These are phyloP conservation scores for Montipora efflorescens DNA, from an alignment of 64 coral and sea anemone genomes.

Conservation along the genomic window DNA sequence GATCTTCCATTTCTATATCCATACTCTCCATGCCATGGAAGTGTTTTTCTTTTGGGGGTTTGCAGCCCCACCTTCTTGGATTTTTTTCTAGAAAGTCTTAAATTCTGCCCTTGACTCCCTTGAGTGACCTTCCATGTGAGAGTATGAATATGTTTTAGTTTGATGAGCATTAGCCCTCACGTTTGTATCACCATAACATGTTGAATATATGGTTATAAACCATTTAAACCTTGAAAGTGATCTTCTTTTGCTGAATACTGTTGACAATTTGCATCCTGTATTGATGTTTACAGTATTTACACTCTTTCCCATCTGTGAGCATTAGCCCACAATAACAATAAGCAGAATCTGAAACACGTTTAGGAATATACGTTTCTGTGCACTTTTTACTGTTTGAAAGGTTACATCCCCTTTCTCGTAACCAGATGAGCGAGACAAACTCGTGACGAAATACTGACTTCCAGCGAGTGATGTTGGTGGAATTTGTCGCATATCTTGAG, in stretches of 20 bases:
- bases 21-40: no score
- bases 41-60: no score
- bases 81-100: no score
- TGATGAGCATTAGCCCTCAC: neutral
- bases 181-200: slow-evolving; percentile 4
- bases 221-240: neutral
- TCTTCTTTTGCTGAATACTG: slow-evolving; percentile 9
- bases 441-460: slow-evolving; percentile 78
- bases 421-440: slow-evolving; percentile 65
- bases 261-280: slow-evolving; percentile 20
- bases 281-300: slow-evolving; percentile 37
- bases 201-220: neutral
- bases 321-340: slow-evolving; percentile 63
- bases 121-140: no score
- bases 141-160: no score
- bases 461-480: slow-evolving; percentile 60
- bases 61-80: no score
- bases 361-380: slow-evolving; percentile 44
- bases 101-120: no score
- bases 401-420: slow-evolving; percentile 72
- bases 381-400: slow-evolving; percentile 12
- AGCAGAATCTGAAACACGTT: neutral
- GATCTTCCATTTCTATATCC: no score
- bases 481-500: slow-evolving; percentile 59
- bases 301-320: slow-evolving; percentile 24